Evolutionary conservation across 2,113 vertebrate species (phyloP).

Genomic region (Prolemur simus): DNA sequence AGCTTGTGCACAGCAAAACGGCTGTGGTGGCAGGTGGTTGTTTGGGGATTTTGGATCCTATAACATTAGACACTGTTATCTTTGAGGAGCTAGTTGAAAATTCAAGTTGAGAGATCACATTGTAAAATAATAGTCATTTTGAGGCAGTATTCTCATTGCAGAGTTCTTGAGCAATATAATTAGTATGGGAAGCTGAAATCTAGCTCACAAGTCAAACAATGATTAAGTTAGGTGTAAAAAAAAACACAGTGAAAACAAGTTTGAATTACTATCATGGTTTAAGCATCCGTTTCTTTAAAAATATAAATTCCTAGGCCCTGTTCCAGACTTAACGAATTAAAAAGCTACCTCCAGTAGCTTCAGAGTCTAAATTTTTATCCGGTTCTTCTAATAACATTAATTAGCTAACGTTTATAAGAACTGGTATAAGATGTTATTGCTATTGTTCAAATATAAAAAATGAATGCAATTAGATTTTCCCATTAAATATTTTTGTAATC

Average conservation of each 20-base stretch:
- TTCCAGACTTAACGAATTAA: not conserved
- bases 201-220: not conserved
- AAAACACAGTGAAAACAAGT: not conserved
- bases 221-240: not conserved
- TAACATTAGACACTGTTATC: not conserved
- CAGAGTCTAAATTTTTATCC: not conserved
- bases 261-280: not conserved
- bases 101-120: not conserved
- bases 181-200: not conserved
- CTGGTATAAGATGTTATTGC: not conserved
- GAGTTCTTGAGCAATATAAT: not conserved
- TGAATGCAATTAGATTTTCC: not conserved
- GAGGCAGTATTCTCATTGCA: not conserved
- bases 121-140: not conserved
- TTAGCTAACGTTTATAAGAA: not conserved
- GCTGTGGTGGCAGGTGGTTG: accelerated
- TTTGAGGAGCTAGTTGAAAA: not conserved
- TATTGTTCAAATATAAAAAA: constrained; percentile 29
- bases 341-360: not conserved
- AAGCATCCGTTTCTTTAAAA: not conserved
- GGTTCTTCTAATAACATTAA: not conserved
- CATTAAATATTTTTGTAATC: not conserved
- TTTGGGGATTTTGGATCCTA: no score
- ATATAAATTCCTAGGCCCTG: not conserved
- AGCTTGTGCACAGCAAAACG: not conserved